Evolutionary conservation across 2,888 invertebrate species (phyloP).

Genomic region (Seira sanloemensis): DNA sequence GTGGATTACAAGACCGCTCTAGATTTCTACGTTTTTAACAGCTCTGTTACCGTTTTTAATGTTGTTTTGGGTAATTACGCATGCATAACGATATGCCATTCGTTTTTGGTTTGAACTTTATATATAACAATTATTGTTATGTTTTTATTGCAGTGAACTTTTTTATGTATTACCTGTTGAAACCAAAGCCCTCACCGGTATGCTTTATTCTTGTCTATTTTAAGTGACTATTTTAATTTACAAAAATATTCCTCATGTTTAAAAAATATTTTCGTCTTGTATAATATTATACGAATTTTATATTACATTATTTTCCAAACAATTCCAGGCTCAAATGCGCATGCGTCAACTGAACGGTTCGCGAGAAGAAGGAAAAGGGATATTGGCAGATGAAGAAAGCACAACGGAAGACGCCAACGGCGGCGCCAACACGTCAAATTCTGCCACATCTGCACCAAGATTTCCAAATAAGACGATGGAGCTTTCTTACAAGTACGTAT

Average conservation of each 20-base stretch:
- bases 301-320: neutral
- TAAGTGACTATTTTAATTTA: neutral
- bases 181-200: slow-evolving; percentile 52
- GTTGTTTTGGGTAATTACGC: slow-evolving; percentile 64
- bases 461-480: slow-evolving; percentile 46
- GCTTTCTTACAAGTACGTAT: slow-evolving; percentile 44
- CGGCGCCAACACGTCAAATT: neutral
- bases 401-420: slow-evolving; percentile 21
- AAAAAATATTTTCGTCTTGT: no score
- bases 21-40: slow-evolving; percentile 70
- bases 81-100: neutral
- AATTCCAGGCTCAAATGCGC: slow-evolving; percentile 54
- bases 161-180: slow-evolving; percentile 58
- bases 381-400: slow-evolving; percentile 45
- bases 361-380: slow-evolving; percentile 54
- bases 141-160: slow-evolving; percentile 60
- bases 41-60: slow-evolving; percentile 64
- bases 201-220: neutral
- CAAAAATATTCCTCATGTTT: neutral
- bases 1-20: slow-evolving; percentile 70
- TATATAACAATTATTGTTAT: neutral
- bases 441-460: slow-evolving; percentile 13
- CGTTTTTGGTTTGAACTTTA: neutral
- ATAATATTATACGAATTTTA: no score
- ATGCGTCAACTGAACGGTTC: slow-evolving; percentile 56